phyloP scores from a whole-genome alignment of 2,888 invertebrate species.

The Ashinkailepas kermadecensis region DNA sequence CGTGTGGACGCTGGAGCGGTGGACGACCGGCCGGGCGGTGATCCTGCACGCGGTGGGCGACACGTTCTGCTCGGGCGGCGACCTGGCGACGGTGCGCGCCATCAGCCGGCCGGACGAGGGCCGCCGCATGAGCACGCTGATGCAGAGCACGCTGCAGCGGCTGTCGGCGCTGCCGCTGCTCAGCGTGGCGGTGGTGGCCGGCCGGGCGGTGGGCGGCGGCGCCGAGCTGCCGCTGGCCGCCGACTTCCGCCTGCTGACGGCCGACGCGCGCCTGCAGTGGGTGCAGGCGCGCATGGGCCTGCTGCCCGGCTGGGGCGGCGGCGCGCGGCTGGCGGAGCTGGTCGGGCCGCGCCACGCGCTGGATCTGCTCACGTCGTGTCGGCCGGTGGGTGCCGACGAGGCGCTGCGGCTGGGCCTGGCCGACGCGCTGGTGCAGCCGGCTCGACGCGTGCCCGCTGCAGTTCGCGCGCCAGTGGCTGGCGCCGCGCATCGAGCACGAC shows the following conservation, averaged over 20 bases:
- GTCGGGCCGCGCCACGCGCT: conserved; percentile 44
- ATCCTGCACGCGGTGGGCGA: conserved; percentile 44
- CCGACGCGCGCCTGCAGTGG: conserved; percentile 43
- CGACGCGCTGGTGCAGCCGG: conserved; percentile 39
- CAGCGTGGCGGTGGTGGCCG: conserved; percentile 46
- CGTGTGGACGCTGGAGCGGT: conserved; percentile 43
- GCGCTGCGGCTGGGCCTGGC: conserved; percentile 43
- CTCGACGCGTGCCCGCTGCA: conserved; percentile 34
- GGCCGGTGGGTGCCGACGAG: conserved; percentile 40
- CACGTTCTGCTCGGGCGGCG: conserved; percentile 51
- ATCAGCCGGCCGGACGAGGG: conserved; percentile 41
- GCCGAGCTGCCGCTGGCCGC: conserved; percentile 48
- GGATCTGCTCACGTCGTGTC: conserved; percentile 41
- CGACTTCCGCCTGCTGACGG: conserved; percentile 46
- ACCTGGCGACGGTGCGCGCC: conserved; percentile 43
- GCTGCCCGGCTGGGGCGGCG: conserved; percentile 49
- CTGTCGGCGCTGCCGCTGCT: conserved; percentile 46
- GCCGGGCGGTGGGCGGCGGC: conserved; percentile 50
- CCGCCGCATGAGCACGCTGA: conserved; percentile 43
- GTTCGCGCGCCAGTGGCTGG: conserved; percentile 40
- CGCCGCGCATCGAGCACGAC: conserved; percentile 36
- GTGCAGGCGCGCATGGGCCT: conserved; percentile 48
- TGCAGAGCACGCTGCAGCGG: conserved; percentile 44
- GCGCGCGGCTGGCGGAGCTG: conserved; percentile 42
- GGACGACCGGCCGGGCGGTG: conserved; percentile 45